phyloP scores from a whole-genome alignment of 1,140 invertebrate genomes.

The Neodiprion lecontei region DNA sequence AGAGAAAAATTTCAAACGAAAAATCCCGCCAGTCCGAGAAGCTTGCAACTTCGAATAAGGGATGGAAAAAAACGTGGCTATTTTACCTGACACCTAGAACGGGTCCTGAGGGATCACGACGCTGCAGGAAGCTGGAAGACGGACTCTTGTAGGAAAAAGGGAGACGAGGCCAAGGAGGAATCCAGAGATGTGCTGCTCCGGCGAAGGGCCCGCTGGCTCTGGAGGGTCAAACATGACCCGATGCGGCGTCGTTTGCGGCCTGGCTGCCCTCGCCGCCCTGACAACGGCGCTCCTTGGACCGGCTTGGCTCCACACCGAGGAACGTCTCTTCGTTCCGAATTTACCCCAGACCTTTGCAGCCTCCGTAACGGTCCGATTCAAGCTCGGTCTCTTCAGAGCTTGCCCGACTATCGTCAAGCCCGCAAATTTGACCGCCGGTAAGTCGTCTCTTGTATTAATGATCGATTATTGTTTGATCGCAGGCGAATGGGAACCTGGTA shows the following conservation, averaged over 20 bases:
- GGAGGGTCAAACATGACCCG: conserved; percentile 54
- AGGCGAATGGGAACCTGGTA: too few relatives aligned
- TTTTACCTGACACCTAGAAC: neutral
- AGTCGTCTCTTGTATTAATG: conserved; percentile 39
- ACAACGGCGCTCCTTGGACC: conserved; percentile 54
- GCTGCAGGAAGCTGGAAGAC: too few relatives aligned
- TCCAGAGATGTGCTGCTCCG: conserved; percentile 53
- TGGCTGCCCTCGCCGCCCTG: conserved; percentile 55
- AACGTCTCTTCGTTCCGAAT: conserved; percentile 47
- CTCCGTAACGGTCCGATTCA: conserved; percentile 52
- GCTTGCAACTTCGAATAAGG: neutral
- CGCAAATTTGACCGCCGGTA: conserved; percentile 50
- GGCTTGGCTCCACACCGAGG: conserved; percentile 59
- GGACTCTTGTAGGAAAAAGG: too few relatives aligned
- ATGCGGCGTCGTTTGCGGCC: conserved; percentile 56
- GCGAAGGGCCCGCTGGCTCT: conserved; percentile 28
- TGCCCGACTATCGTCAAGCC: conserved; percentile 57
- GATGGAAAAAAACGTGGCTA: neutral
- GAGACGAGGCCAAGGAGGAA: too few relatives aligned
- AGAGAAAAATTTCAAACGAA: neutral
- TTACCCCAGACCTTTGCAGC: conserved; percentile 41
- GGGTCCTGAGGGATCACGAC: neutral
- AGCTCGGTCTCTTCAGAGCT: conserved; percentile 56
- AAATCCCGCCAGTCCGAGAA: neutral
- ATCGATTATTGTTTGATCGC: too few relatives aligned